Conservation (phyloP, 1,140 invertebrate genomes). For the Drosophila cardini region DNA sequence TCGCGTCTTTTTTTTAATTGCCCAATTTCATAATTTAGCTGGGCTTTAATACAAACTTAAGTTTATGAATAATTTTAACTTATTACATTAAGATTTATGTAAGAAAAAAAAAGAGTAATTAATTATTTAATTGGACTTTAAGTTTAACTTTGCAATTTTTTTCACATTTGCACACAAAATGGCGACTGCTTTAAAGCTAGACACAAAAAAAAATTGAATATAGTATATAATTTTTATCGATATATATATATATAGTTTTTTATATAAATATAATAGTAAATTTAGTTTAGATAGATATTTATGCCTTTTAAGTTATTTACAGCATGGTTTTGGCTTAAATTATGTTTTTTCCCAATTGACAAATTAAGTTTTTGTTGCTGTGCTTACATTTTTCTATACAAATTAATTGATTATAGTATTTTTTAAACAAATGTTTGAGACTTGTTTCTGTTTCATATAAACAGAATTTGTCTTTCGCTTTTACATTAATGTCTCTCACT, state of each 20-base stretch:
- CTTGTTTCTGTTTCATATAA: neutral
- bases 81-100: slow-evolving; percentile 4
- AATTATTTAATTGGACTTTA: slow-evolving; percentile 23
- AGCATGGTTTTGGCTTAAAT: slow-evolving; percentile 41
- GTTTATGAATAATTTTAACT: slow-evolving; percentile 23
- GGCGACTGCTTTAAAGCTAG: slow-evolving; percentile 67
- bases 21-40: slow-evolving; percentile 11
- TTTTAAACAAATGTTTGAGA: slow-evolving; percentile 17
- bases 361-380: slow-evolving; percentile 14
- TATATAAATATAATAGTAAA: slow-evolving; percentile 10
- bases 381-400: slow-evolving; percentile 13
- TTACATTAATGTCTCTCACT: neutral
- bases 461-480: neutral
- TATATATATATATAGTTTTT: neutral
- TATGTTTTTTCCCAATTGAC: slow-evolving; percentile 1
- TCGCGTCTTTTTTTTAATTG: slow-evolving; percentile 30
- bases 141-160: slow-evolving; percentile 37
- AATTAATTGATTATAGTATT: slow-evolving; percentile 1
- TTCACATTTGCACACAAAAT: slow-evolving; percentile 63
- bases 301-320: slow-evolving; percentile 37
- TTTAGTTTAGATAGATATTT: neutral
- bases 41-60: slow-evolving; percentile 30
- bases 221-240: slow-evolving; percentile 29
- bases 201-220: slow-evolving; percentile 38
- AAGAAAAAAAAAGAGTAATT: slow-evolving; percentile 12